Conservation (phyloP, 2,888 invertebrate species). For the Drosophila crucigera region DNA sequence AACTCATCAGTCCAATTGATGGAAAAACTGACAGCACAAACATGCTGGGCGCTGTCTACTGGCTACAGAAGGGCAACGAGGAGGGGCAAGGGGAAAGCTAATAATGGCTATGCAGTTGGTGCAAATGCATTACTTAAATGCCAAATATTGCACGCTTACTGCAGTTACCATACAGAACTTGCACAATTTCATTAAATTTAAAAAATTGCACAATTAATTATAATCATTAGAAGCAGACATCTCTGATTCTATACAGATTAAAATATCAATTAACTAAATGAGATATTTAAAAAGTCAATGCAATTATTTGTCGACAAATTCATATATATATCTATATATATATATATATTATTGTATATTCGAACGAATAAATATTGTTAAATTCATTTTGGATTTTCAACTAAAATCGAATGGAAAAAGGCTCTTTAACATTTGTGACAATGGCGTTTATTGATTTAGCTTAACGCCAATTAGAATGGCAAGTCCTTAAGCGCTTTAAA, state of each 20-base stretch:
- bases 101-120: neutral
- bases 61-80: neutral
- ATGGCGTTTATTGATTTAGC: conserved; percentile 31
- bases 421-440: neutral
- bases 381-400: neutral
- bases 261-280: neutral
- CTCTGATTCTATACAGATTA: neutral
- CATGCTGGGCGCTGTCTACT: conserved; percentile 31
- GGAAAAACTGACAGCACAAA: conserved; percentile 70
- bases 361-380: neutral
- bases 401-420: neutral
- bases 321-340: too few relatives aligned
- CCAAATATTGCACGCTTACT: neutral
- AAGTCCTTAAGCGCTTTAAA: conserved; percentile 58
- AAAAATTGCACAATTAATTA: neutral
- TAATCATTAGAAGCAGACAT: neutral
- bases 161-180: neutral
- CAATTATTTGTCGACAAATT: neutral
- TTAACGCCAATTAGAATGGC: neutral
- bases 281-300: neutral
- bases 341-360: neutral
- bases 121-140: neutral
- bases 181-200: neutral
- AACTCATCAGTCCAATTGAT: conserved; percentile 76
- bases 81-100: neutral